Base-by-base conservation (phyloP, 2,888 invertebrate genomes). In the Lithophane leautieri region DNA sequence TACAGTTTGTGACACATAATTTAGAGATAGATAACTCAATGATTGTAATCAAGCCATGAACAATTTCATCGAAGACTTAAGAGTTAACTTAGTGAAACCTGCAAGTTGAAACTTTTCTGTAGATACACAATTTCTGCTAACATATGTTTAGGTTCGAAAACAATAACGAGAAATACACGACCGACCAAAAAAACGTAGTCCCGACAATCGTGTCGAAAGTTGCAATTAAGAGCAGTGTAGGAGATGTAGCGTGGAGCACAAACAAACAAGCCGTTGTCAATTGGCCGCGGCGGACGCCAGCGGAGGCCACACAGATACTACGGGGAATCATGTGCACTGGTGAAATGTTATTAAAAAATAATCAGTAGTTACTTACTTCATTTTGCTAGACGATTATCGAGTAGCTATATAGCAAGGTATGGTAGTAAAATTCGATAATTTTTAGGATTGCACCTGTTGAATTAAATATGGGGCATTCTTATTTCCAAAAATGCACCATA, bases 261-360 rank as follows among this genome's bases (percentile, higher is more conserved):
- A 93, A 93, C 91, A 92, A 92, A 93, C 90, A 88, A 92, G 84
- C 83, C 80, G 77, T 83, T 84, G 81, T 91, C 93, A 93, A 96
- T 95, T 93, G 94, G 89, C 91, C 95, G 94, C 84, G 88, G 84
- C 93, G 89, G 88, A 90, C 93, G 89, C 92, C 91, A 79, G 85
- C 79, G 82, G 81, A 90, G 91, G 89, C 91, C 94, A 93, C 94
- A 94, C 94, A 93, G 92, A 88, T 86, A 81, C 78, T 94, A 93
- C 94, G 79, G 60, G 84, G 94, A 94, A 94, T 90, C 78, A 62
- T 61, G 34, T 61, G 77, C 66, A 66, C 84, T 68, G 71, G 14
- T 66, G 67, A 74, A 81, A 79, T 47, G 50, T 70, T 80, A 68
- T 81, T 80, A 84, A 80, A 81, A 34, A 84, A 50, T 80, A 80